Base-by-base conservation (phyloP, 2,888 invertebrate species). In the Diloba caeruleocephala region DNA sequence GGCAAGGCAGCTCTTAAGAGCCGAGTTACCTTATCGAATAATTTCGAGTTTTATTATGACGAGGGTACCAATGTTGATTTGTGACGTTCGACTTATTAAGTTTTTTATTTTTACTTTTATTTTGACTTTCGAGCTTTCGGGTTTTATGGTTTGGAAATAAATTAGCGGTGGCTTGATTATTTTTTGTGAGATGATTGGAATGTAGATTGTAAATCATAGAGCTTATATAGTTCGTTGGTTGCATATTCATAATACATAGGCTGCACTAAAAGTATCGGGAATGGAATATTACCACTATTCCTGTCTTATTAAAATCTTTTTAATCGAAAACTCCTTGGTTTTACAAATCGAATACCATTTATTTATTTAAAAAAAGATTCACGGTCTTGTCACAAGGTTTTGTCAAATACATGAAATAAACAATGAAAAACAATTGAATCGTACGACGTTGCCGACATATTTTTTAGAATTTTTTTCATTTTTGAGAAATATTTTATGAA, bases 1-100 rank as follows among this genome's bases (percentile, higher is more conserved):
- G 59, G 46, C 39, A 19, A 33, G 36, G 31, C 57, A 59, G 59
- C 69, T 75, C 71, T 73, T 70, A 57, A 74, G 59, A 51, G 32
- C 58, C 59, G 46, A 37, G 28, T 67, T 58, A 65, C 72, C 66
- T 67, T 76, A 76, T 77, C 68, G 73, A 71, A 61, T 70, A 51
- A 73, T 70, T 61, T 46, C 33, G 64, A 76, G 69, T 82, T 85
- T 85, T 87, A 85, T 85, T 83, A 84, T 84, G 85, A 87, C 82
- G 76, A 85, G 86, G 87, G 86, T 86, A 53, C 46, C 43, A 42
- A 38, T 53, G 64, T 73, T 81, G 84, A 84, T 82, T 86, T 75
- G 84, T 78, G 79, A 72, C 61, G 71, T 71, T 52, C 58, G 45
- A 53, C 52, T 65, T 71, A 67, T 64, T 64, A 58, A 45, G 29